Evolutionary conservation across 23 tunicate species (phyloP).

Genomic region (Trididemnum nubilum): DNA sequence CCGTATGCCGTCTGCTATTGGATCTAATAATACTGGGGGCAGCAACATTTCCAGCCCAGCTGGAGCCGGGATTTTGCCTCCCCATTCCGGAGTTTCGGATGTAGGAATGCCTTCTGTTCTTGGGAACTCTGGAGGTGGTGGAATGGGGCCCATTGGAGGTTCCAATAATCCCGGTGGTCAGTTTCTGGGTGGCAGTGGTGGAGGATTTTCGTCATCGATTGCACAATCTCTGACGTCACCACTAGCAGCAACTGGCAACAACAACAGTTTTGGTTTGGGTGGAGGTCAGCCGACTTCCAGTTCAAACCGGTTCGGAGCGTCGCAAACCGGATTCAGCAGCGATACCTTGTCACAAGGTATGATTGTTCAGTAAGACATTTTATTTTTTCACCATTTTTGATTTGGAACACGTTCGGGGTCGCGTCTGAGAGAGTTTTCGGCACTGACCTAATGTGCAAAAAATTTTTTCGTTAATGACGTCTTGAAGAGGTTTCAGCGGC

Average conservation of each 20-base stretch:
- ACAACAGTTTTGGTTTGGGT: slow-evolving; percentile 60
- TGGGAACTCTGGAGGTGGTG: slow-evolving; percentile 35
- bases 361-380: too few species aligned
- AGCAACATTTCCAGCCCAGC: slow-evolving; percentile 69
- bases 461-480: too few species aligned
- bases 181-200: slow-evolving; percentile 38
- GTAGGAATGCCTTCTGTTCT: slow-evolving; percentile 30
- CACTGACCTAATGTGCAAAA: too few species aligned
- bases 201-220: slow-evolving; percentile 41
- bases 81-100: slow-evolving; percentile 34
- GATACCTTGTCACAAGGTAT: slow-evolving; percentile 48
- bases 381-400: too few species aligned
- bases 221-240: slow-evolving; percentile 30
- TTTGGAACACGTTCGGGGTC: too few species aligned
- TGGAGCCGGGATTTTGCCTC: slow-evolving; percentile 49
- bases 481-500: too few species aligned
- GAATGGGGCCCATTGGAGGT: slow-evolving; percentile 59
- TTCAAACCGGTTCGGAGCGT: slow-evolving; percentile 39
- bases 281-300: slow-evolving; percentile 28
- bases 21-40: slow-evolving; percentile 35
- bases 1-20: slow-evolving; percentile 32
- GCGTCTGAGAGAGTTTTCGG: too few species aligned
- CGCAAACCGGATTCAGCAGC: slow-evolving; percentile 70
- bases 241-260: slow-evolving; percentile 23
- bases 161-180: slow-evolving; percentile 34